phyloP scores from a whole-genome alignment of 2,888 invertebrate genomes.

The Melanostoma scalare region DNA sequence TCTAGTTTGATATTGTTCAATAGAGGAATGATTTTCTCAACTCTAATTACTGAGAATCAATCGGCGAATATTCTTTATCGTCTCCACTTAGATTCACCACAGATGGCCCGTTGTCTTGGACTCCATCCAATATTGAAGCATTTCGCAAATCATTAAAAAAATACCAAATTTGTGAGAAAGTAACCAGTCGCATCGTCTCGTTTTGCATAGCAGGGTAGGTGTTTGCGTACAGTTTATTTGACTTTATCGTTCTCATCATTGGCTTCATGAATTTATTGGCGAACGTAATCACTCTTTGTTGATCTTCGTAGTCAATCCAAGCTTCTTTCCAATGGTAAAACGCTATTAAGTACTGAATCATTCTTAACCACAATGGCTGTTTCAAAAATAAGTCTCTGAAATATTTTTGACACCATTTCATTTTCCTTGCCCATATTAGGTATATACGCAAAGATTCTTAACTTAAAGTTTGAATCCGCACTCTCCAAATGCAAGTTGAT shows the following conservation, averaged over 20 bases:
- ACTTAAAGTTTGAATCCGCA: conserved; percentile 3
- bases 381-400: conserved; percentile 42
- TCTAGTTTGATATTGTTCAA: background rate
- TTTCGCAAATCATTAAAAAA: conserved; percentile 50
- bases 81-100: conserved; percentile 51
- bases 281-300: conserved; percentile 29
- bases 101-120: conserved; percentile 11
- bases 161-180: conserved; percentile 54
- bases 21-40: background rate
- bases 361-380: conserved; percentile 16
- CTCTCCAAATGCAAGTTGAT: conserved; percentile 44
- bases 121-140: conserved; percentile 45
- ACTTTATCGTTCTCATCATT: conserved; percentile 21
- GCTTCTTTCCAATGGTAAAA: conserved; percentile 64
- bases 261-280: conserved; percentile 62
- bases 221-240: conserved; percentile 30
- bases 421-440: conserved; percentile 43
- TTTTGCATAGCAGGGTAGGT: conserved; percentile 49
- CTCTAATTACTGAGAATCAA: conserved; percentile 3
- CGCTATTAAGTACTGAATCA: conserved; percentile 55
- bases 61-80: background rate
- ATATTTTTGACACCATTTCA: conserved; percentile 44
- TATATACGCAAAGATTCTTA: conserved; percentile 51
- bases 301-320: conserved; percentile 21
- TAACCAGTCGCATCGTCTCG: conserved; percentile 50